A percentile compares a stretch with the other conserved stretches of the same genome.
phyloP scores from a whole-genome alignment of 1,140 invertebrate species.

The Periplaneta americana region DNA sequence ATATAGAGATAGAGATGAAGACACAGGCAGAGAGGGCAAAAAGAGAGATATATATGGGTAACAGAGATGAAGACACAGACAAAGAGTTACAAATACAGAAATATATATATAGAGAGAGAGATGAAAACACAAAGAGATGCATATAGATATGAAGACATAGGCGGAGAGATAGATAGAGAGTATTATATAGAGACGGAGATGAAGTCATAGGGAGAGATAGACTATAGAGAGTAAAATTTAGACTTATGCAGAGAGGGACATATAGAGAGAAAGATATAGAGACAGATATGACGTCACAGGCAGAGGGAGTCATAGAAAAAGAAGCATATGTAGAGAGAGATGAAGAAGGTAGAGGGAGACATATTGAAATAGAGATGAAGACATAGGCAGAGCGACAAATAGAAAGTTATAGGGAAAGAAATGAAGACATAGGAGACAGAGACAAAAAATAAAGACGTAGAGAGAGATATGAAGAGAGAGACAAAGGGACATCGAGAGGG shows the following conservation, averaged over 20 bases:
- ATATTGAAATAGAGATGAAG: neutral
- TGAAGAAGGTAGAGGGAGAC: neutral
- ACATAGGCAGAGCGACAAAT: neutral
- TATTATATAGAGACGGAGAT: neutral
- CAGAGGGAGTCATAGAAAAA: neutral
- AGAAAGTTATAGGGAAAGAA: neutral
- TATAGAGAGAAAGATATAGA: neutral
- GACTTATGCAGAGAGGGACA: neutral
- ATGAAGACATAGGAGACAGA: neutral
- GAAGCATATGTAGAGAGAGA: neutral
- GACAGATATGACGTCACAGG: neutral
- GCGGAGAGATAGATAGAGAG: neutral
- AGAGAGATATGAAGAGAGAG: neutral
- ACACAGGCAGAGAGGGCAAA: neutral
- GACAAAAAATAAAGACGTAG: neutral
- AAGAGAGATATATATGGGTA: neutral
- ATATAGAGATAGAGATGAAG: too few species aligned
- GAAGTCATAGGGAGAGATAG: neutral
- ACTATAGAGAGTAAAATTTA: neutral
- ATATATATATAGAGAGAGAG: neutral
- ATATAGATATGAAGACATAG: neutral
- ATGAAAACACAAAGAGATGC: neutral
- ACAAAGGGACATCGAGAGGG: neutral
- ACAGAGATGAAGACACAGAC: neutral
- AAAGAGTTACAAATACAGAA: neutral